Base-by-base conservation (phyloP, 2,888 invertebrate species). In the Drosophila anceps region DNA sequence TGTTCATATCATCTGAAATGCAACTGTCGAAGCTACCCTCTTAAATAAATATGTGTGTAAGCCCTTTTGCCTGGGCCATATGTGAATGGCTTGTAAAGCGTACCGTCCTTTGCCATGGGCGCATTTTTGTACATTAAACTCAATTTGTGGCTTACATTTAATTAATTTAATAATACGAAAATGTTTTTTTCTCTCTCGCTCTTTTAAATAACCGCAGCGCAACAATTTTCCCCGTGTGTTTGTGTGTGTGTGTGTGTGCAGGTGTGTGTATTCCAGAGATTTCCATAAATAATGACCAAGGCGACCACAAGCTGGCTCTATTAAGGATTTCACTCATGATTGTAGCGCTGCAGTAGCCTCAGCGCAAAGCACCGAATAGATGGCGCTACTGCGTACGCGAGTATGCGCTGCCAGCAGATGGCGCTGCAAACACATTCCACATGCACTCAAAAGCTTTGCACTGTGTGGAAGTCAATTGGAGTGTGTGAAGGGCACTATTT, bases 81-180 rank as follows among this genome's bases (percentile, higher is more conserved):
- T 79, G 76, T 51, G 61, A 65, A 66, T 65, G 71, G 33, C 59
- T 61, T 72, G 39, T 55, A 54, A 57, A 48, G 51, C 62, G 51
- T 29, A 63, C 53, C 62, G 62, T 43, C 66, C 61, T 53, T 70
- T 77, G 68, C 58, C 81, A 62, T 65, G 69, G 70, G 67, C 67
- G 73, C 75, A 79, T 77, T 86, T 82, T 80, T 81, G 79, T 76
- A 72, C 80, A 81, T 84, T 85, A 90, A 88, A 91, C 90, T 88
- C 88, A 88, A 90, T 91, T 90, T 91, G 90, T 76, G 91, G 90
- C 82, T 90, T 88, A 77, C 79, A 71, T 88, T 82, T 82, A 84
- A 91, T 91, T 91, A 90, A 88, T 91, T 85, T 82, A 88, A 91
- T 90, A 82, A 84, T 82, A 82, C 64, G 69, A 64, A 81, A 79